Conservation (phyloP, 2,797 vertebrate genomes). For the Phylloscopus collybita region DNA sequence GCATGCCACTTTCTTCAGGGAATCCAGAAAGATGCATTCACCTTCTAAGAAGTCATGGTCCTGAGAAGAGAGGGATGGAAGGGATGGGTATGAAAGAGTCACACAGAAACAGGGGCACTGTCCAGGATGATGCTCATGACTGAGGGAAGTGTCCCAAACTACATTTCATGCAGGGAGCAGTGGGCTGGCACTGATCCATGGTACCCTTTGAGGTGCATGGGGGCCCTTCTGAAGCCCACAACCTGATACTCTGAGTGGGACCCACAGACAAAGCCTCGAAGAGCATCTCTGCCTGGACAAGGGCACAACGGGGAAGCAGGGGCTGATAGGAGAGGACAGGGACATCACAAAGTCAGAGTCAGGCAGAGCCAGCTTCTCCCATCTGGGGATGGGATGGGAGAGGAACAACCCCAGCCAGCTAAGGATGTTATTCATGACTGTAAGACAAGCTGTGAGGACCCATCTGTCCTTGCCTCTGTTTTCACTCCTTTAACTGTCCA, state of each 20-base stretch:
- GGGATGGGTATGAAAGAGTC: not conserved
- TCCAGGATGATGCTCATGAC: not conserved
- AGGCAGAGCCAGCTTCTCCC: not conserved
- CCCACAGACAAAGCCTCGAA: not conserved
- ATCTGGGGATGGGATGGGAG: no score
- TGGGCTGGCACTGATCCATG: not conserved
- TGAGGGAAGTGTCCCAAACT: not conserved
- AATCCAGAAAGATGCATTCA: not conserved
- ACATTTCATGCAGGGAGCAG: no score
- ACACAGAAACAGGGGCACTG: not conserved
- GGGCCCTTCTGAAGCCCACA: not conserved
- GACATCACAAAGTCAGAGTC: not conserved
- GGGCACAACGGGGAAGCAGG: not conserved
- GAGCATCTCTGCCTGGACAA: not conserved
- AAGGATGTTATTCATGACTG: not conserved
- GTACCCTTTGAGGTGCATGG: not conserved
- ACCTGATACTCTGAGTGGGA: not conserved
- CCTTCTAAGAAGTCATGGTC: not conserved
- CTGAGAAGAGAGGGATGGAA: not conserved
- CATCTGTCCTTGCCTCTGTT: not conserved
- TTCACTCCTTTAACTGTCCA: not conserved
- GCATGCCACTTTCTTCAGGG: not conserved
- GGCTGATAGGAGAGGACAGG: rapidly evolving
- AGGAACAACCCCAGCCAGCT: rapidly evolving
- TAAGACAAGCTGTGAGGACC: not conserved